Evolutionary conservation across 2,888 invertebrate species (phyloP).

Genomic region (Mimas tiliae): DNA sequence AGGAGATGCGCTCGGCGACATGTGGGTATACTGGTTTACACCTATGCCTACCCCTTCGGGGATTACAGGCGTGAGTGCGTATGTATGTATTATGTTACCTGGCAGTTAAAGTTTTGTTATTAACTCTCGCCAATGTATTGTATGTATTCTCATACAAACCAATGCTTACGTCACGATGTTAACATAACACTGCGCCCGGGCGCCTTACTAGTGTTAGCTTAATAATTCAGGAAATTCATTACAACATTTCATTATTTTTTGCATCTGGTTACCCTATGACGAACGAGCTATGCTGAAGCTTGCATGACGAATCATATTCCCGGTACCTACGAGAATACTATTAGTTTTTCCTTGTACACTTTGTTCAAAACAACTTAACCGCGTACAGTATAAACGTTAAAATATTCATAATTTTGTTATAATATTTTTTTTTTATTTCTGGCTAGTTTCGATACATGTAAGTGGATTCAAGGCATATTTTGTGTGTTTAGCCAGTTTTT

Average conservation of each 20-base stretch:
- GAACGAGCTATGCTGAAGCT: background rate
- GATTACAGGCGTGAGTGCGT: no score
- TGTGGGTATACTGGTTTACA: no score
- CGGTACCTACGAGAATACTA: constrained; percentile 33
- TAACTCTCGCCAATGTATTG: no score
- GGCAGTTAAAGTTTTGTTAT: no score
- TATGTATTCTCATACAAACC: no score
- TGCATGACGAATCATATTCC: constrained; percentile 46
- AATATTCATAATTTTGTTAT: background rate
- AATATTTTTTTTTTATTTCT: background rate
- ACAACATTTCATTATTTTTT: background rate
- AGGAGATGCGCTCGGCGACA: no score
- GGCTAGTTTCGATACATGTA: background rate
- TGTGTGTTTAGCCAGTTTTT: no score
- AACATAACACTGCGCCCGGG: no score
- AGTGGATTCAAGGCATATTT: background rate
- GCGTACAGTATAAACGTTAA: background rate
- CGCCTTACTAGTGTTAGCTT: no score
- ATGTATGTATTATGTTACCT: no score
- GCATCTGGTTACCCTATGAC: background rate
- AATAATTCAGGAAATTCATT: background rate
- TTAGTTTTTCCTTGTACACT: constrained; percentile 29
- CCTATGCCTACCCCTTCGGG: no score
- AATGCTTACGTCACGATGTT: no score
- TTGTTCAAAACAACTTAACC: constrained; percentile 6